Evolutionary conservation across 2,113 vertebrate genomes (phyloP), one percentile per base, ranked within the genome.

Genomic region (Indri indri): DNA sequence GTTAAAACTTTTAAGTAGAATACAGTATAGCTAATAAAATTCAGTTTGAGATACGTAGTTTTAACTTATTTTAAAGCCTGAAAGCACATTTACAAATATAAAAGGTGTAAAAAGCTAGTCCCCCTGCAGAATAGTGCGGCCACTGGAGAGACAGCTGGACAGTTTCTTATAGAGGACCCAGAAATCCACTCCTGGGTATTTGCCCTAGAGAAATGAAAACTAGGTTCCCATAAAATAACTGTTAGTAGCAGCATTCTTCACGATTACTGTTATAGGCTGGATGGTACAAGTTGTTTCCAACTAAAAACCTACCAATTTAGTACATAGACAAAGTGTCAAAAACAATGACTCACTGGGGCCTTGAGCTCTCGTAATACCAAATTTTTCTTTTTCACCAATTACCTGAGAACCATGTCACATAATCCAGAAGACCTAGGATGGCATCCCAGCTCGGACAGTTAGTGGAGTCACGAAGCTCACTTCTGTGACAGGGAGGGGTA

Each of bases 391-490:
- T 27, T 18, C 23, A 25, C n/a, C 30, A 42, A 7, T 32, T 1
- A 32, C 34, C 77, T 37, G 59, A 6, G 6, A 25, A 34, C 40
- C 70, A 23, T 25, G 42, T 34, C 32, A 11, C n/a, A 4, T 18
- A 6, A 45, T 8, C 34, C 13, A n/a, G 30, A n/a, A 83, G 63
- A 79, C 17, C 22, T 34, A 70, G 34, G 74, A 63, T 9, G 34
- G 5, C 0, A 2, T 34, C 22, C 59, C 32, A 12, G 40, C 61
- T 52, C 80, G 22, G 10, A 34, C 1, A 1, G 34, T 11, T 30
- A 17, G 37, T 45, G 59, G 13, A 6, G 27, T 23, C 6, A 22
- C 13, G 74, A 20, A 14, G 37, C 82, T 70, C 70, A 0, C 0
- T 9, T 23, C 50, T 59, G 8, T 34, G 10, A 8, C 1, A 34